These are phyloP conservation scores for Boleophthalmus pectinirostris DNA, from an alignment of 2,113 vertebrate genomes.

Conservation along the genomic window DNA sequence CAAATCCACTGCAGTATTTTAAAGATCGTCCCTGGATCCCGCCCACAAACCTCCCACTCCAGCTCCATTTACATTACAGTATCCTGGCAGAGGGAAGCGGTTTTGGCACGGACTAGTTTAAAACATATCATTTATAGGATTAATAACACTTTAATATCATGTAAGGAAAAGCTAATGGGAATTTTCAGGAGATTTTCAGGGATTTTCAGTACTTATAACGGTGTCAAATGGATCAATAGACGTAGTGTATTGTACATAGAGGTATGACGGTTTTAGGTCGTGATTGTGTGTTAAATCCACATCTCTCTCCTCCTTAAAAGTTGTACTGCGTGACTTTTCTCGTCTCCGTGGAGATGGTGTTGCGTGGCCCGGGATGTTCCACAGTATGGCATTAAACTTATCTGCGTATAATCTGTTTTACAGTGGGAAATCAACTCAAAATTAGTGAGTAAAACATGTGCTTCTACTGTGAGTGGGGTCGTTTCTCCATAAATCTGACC, in stretches of 20 bases:
- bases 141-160: constrained; percentile 9
- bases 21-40: constrained; percentile 44
- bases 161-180: constrained; percentile 13
- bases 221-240: constrained; percentile 33
- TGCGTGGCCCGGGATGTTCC: background rate
- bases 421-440: background rate
- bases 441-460: background rate
- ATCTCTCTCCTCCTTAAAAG: constrained; percentile 31
- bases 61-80: constrained; percentile 29
- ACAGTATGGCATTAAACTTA: background rate
- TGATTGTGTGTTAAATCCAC: background rate
- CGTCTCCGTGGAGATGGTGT: background rate
- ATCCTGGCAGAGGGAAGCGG: constrained; percentile 14
- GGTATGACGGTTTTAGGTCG: constrained; percentile 9
- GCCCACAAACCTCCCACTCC: constrained; percentile 60
- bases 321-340: background rate
- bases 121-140: constrained; percentile 47
- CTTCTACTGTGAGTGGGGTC: background rate
- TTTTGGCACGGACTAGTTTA: constrained; percentile 17
- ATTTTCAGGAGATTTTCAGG: constrained; percentile 65
- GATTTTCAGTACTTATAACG: constrained; percentile 37
- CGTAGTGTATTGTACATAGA: background rate
- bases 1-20: constrained; percentile 35
- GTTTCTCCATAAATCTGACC: background rate
- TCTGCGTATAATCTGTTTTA: background rate